phyloP scores from a whole-genome alignment of 53 echinoderm and acorn worm species.

The Arbacia lixula region DNA sequence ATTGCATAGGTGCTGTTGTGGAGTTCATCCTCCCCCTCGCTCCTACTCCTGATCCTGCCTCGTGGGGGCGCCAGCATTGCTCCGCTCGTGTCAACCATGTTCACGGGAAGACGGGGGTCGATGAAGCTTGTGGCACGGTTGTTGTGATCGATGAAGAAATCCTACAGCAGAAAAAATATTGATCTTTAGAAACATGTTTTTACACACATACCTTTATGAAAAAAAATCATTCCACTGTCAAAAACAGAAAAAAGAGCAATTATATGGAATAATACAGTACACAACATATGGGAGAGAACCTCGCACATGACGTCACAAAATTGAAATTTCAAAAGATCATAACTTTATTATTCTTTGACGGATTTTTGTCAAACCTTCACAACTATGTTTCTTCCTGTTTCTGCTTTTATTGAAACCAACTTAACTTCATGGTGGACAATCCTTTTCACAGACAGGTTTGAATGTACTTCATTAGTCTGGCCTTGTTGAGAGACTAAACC shows the following conservation, averaged over 20 bases:
- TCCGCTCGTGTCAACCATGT: slow-evolving; percentile 79
- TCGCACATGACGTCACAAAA: no score
- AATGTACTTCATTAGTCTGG: no score
- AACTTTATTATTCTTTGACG: no score
- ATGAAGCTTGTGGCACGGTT: slow-evolving; percentile 90
- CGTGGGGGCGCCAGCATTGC: slow-evolving; percentile 81
- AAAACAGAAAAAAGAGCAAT: background rate
- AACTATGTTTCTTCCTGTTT: no score
- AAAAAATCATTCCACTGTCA: background rate
- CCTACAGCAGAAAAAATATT: slow-evolving; percentile 50
- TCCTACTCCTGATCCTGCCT: slow-evolving; percentile 81
- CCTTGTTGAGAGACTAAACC: no score
- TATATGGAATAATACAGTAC: no score
- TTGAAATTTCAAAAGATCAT: no score
- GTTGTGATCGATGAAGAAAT: slow-evolving; percentile 97
- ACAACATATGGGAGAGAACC: no score
- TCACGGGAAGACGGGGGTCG: slow-evolving; percentile 90
- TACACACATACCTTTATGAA: background rate
- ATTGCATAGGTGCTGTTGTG: slow-evolving; percentile 63
- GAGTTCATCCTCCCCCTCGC: slow-evolving; percentile 89
- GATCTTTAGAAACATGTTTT: background rate
- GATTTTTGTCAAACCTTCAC: no score
- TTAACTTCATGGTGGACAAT: no score
- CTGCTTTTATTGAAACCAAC: no score
- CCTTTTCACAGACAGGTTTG: no score